Base-by-base conservation (phyloP, 1,140 invertebrate species). In the Drosophila eugracilis region DNA sequence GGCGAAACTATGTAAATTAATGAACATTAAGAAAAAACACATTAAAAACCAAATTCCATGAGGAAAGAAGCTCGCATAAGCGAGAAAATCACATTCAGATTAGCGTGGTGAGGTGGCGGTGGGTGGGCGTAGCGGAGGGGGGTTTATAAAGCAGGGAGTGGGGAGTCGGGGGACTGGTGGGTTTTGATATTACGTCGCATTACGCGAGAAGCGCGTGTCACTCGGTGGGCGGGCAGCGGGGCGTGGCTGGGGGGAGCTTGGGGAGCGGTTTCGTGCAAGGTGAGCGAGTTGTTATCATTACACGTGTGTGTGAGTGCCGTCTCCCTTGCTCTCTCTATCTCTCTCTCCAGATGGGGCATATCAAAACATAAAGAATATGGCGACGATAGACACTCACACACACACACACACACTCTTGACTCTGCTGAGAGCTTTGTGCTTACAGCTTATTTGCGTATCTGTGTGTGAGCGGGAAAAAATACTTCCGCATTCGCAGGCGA, bases 241-340 rank as follows among this genome's bases (percentile, higher is more conserved):
- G 17, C 22, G 34, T 19, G 44, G 32, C 24, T 30, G 22, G 48
- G 52, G 39, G 48, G 52, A 19, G 42, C n/a, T 15, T 15, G 39
- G 59, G 54, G 24, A 41, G 60, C 59, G 47, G 57, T 53, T 79
- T 48, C 62, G 76, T 72, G 77, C 80, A 84, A 85, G 80, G 80
- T 85, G 80, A 85, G 77, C 80, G 73, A 66, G 80, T 86, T 84
- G 81, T 85, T 85, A 85, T 85, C 81, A 85, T 86, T 86, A 86
- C 77, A 69, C 70, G 73, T 76, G 44, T 32, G 44, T 32, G 55
- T 49, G 34, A 26, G 36, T 26, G 63, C 19, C 39, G 14, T 37
- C 22, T 37, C 32, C 17, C 30, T 32, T 22, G 14, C 19, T 55
- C 14, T 44, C 24, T 19, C 49, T 57, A n/a, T 55, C 14, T 44